These are phyloP conservation scores for Haplochromis burtoni DNA, from an alignment of 2,113 vertebrate species.

Conservation along the genomic window DNA sequence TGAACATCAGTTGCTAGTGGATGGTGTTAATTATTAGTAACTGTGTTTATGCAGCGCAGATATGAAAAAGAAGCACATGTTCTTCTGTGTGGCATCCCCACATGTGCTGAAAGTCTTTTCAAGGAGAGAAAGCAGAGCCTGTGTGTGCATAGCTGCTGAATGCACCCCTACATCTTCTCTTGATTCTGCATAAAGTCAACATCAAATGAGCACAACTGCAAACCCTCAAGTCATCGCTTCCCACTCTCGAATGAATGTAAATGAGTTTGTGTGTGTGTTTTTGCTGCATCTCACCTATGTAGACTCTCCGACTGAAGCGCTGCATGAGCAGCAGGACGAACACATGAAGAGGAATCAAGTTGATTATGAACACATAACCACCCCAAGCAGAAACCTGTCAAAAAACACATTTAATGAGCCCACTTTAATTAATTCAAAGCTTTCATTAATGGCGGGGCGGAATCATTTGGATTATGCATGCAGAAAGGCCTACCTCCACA, in stretches of 20 bases:
- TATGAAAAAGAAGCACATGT: neutral
- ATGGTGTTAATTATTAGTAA: neutral
- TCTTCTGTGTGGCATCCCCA: neutral
- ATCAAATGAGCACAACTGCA: neutral
- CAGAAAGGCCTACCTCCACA: neutral
- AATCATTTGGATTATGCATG: neutral
- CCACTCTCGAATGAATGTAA: neutral
- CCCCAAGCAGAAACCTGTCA: slow-evolving; percentile 93
- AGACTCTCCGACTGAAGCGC: slow-evolving; percentile 90
- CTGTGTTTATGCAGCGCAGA: neutral
- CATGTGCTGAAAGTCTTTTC: neutral
- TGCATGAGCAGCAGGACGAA: slow-evolving; percentile 94
- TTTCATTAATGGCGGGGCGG: neutral
- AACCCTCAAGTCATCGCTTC: neutral
- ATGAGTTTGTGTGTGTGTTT: neutral
- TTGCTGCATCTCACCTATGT: slow-evolving; percentile 82
- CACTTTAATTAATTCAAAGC: neutral
- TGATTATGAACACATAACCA: slow-evolving; percentile 97
- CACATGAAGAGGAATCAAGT: slow-evolving; percentile 94
- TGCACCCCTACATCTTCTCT: neutral
- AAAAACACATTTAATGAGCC: neutral
- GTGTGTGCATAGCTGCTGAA: neutral
- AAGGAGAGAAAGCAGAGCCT: neutral
- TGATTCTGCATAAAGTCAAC: neutral
- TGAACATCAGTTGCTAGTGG: neutral